Conservation (phyloP, 2,113 vertebrate genomes). For the Columbina picui region DNA sequence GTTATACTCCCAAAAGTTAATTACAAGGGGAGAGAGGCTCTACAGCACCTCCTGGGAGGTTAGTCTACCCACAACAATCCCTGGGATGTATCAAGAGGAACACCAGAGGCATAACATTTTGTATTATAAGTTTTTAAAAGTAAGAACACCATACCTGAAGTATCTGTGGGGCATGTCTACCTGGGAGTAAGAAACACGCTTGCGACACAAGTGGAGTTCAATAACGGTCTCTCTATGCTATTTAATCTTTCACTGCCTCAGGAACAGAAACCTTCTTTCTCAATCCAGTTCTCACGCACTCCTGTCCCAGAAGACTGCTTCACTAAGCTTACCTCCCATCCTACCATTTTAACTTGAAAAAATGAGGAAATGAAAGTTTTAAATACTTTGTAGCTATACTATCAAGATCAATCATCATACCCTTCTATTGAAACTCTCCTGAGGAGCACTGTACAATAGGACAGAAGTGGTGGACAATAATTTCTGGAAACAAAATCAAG, state of each 20-base stretch:
- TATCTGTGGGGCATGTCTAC: not conserved
- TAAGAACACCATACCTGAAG: not conserved
- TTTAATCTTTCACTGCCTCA: conserved; percentile 16
- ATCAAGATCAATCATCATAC: not conserved
- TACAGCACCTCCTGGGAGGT: not conserved
- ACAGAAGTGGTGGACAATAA: not conserved
- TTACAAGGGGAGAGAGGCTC: rapidly evolving
- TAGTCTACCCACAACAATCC: not conserved
- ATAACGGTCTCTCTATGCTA: not conserved
- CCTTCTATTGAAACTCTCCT: not conserved
- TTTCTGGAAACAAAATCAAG: not conserved
- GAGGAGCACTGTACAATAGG: not conserved
- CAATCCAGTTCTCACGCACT: not conserved
- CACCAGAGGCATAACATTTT: not conserved
- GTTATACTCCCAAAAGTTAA: not conserved
- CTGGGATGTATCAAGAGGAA: rapidly evolving
- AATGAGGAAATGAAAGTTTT: not conserved
- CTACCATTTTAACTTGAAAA: conserved; percentile 4
- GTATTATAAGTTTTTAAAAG: not conserved
- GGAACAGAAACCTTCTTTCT: not conserved
- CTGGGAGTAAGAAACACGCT: not conserved
- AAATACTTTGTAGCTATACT: not conserved
- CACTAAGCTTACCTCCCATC: not conserved
- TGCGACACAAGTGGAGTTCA: not conserved
- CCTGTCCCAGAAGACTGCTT: not conserved